phyloP scores from a whole-genome alignment of 2,113 vertebrate species.

The Tenrec ecaudatus region DNA sequence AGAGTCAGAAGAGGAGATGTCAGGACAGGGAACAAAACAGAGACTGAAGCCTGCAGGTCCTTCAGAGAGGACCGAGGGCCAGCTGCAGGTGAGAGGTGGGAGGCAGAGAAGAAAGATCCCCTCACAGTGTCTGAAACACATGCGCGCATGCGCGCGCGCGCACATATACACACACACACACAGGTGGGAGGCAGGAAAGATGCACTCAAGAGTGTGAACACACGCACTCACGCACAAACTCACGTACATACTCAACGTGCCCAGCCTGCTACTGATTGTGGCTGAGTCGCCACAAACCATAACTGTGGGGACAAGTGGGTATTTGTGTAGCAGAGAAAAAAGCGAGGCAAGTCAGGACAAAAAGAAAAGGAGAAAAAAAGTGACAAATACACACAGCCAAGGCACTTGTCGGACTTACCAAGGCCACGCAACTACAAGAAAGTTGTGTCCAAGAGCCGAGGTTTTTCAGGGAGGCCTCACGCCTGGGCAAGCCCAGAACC shows the following conservation, averaged over 20 bases:
- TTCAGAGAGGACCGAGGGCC: conserved; percentile 4
- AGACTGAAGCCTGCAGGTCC: neutral
- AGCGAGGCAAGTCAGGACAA: conserved; percentile 11
- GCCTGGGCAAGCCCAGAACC: neutral
- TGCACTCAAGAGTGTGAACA: too few relatives aligned
- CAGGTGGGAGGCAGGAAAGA: too few relatives aligned
- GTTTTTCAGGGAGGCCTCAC: neutral
- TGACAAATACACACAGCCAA: neutral
- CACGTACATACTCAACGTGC: too few relatives aligned
- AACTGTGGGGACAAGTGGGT: conserved; percentile 39
- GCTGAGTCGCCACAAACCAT: conserved; percentile 33
- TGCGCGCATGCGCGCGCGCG: neutral
- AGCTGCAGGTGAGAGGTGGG: neutral
- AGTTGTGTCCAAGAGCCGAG: neutral
- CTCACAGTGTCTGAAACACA: neutral
- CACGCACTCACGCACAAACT: too few relatives aligned
- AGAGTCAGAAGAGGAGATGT: conserved; percentile 26
- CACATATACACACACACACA: neutral
- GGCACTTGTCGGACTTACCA: conserved; percentile 10
- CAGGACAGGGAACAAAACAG: conserved; percentile 15
- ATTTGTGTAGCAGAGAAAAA: conserved; percentile 34
- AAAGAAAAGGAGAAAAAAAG: neutral
- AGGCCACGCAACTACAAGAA: conserved; percentile 20
- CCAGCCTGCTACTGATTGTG: conserved; percentile 9
- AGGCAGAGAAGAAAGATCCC: neutral